Conservation (phyloP, 2,888 invertebrate species). For the Drosophila atroscutellata region DNA sequence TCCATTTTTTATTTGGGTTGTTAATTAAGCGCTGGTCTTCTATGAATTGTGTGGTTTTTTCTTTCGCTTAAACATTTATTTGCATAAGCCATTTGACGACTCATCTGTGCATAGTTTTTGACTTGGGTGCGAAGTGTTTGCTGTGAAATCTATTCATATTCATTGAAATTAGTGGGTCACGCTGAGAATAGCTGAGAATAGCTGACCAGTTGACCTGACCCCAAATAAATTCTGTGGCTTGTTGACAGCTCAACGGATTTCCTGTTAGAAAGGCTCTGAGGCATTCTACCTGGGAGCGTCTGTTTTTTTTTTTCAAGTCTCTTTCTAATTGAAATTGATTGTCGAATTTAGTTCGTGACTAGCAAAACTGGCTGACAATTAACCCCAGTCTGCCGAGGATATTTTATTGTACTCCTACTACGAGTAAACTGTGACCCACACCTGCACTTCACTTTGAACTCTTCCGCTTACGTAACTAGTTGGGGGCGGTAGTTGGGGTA, state of each 20-base stretch:
- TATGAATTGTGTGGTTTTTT: slow-evolving; percentile 28
- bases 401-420: background rate
- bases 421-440: slow-evolving; percentile 47
- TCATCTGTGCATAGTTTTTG: slow-evolving; percentile 32
- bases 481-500: slow-evolving; percentile 3
- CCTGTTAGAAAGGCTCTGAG: slow-evolving; percentile 76
- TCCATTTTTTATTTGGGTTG: slow-evolving; percentile 28
- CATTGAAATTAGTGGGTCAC: slow-evolving; percentile 66
- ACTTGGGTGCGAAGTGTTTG: slow-evolving; percentile 66
- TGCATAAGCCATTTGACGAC: slow-evolving; percentile 68
- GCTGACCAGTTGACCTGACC: slow-evolving; percentile 45
- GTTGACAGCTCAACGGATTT: slow-evolving; percentile 62
- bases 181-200: background rate
- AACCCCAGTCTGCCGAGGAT: slow-evolving; percentile 55
- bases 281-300: slow-evolving; percentile 25
- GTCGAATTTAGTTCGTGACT: slow-evolving; percentile 66
- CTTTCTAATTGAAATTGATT: slow-evolving; percentile 65
- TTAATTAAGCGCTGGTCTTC: slow-evolving; percentile 40
- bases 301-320: slow-evolving; percentile 6
- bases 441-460: slow-evolving; percentile 54
- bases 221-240: slow-evolving; percentile 51
- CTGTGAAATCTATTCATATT: slow-evolving; percentile 68
- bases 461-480: slow-evolving; percentile 55
- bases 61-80: slow-evolving; percentile 39
- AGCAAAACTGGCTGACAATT: slow-evolving; percentile 67